These are phyloP conservation scores for Acrocephalus arundinaceus DNA, from an alignment of 2,113 vertebrate genomes.

Conservation along the genomic window DNA sequence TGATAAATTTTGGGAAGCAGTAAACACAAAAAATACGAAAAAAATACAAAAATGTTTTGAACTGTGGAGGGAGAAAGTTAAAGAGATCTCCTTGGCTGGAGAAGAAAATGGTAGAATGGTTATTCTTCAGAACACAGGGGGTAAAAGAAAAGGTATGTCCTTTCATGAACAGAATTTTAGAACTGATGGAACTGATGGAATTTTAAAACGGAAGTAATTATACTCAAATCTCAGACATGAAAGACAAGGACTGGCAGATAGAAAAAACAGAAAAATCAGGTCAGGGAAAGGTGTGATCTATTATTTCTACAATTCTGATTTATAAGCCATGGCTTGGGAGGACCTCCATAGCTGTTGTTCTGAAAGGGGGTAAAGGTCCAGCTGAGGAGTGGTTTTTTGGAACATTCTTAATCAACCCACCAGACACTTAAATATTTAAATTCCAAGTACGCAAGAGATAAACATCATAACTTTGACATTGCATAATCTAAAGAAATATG, in stretches of 20 bases:
- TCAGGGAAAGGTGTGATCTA: neutral
- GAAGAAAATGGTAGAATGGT: neutral
- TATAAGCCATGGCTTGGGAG: neutral
- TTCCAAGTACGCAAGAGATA: neutral
- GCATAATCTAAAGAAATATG: neutral
- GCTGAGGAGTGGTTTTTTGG: neutral
- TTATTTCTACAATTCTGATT: neutral
- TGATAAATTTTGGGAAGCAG: neutral
- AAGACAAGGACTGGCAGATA: neutral
- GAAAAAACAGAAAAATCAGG: neutral
- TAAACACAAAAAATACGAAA: neutral
- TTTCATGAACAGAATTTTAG: neutral
- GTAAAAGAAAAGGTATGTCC: neutral
- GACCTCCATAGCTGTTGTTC: neutral
- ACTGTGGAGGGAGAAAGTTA: neutral
- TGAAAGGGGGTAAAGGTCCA: neutral
- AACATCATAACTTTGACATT: neutral
- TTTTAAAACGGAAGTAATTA: neutral
- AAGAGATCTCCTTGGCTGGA: neutral
- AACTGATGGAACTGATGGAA: neutral
- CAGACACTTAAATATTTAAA: neutral
- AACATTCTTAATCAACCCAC: neutral
- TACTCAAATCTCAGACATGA: neutral
- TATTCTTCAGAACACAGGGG: neutral
- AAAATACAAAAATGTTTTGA: neutral